Percentiles rank a stretch among this genome's conserved stretches.
Conservation (phyloP, 2,797 vertebrate species). For the Eulemur mongoz region DNA sequence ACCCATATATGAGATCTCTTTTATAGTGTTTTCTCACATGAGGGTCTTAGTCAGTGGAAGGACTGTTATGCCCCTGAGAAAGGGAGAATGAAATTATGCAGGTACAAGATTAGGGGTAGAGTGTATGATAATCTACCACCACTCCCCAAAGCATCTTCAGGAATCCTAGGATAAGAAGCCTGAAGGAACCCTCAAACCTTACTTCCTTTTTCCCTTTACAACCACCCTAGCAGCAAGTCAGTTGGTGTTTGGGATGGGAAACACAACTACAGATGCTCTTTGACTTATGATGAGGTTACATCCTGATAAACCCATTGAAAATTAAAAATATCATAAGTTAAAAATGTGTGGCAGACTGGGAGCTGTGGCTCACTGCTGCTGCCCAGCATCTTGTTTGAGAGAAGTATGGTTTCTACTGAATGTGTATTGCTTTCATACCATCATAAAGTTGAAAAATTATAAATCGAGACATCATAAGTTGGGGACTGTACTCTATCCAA, state of each 20-base stretch:
- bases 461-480: not conserved
- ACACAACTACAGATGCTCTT: not conserved
- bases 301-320: not conserved
- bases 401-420: not conserved
- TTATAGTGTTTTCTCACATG: conserved; percentile 29
- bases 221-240: not conserved
- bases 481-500: not conserved
- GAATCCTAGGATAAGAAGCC: not conserved
- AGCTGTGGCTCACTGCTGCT: not conserved
- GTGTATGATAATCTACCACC: not conserved
- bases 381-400: not conserved
- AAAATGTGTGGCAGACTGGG: not conserved
- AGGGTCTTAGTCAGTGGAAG: conserved; percentile 29
- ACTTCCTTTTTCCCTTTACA: not conserved
- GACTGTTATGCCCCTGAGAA: not conserved
- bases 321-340: not conserved
- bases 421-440: not conserved
- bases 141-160: not conserved
- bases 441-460: not conserved
- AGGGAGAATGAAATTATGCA: conserved; percentile 13
- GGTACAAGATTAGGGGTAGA: not conserved
- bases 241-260: not conserved
- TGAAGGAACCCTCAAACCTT: not conserved
- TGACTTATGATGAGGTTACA: not conserved
- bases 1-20: not conserved